Percentiles rank a stretch among this genome's conserved stretches.
Evolutionary conservation across 2,797 vertebrate genomes (phyloP).

Genomic region (Gadopsis marmoratus): DNA sequence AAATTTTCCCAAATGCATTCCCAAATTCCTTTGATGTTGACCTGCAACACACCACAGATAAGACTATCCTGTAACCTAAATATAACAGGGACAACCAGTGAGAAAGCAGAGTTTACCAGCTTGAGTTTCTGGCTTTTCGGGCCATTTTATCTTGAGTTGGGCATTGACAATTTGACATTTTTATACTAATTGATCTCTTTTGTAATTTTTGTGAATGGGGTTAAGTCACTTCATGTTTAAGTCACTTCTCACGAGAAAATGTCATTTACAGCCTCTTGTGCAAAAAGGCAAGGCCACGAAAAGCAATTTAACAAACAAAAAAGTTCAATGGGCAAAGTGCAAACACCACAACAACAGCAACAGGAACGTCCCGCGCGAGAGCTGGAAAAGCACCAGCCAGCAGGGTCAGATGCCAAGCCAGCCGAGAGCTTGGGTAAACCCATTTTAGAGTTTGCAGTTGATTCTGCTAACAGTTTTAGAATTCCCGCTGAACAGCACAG

Average conservation of each 20-base stretch:
- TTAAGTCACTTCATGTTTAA: neutral
- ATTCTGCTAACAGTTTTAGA: slow-evolving; percentile 28
- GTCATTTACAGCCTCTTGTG: neutral
- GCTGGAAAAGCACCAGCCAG: slow-evolving; percentile 32
- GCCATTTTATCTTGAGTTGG: neutral
- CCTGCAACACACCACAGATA: neutral
- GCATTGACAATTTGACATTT: neutral
- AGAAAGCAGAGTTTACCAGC: neutral
- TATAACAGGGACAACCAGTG: neutral
- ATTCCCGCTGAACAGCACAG: neutral
- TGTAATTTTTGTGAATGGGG: neutral
- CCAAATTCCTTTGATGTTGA: neutral
- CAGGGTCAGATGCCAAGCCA: slow-evolving; percentile 37
- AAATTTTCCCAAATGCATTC: neutral
- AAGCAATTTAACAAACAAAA: neutral
- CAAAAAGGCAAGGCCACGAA: neutral
- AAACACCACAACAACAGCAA: slow-evolving; percentile 17
- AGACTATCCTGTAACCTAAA: neutral
- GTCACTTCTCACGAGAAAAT: neutral
- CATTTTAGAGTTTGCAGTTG: slow-evolving; percentile 42
- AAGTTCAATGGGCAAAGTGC: neutral
- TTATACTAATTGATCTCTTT: neutral
- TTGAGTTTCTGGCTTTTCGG: neutral
- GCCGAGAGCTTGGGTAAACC: slow-evolving; percentile 24
- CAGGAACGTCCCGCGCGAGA: slow-evolving; percentile 1